phyloP scores from a whole-genome alignment of 2,113 vertebrate genomes.

The Siphamia tubifer region DNA sequence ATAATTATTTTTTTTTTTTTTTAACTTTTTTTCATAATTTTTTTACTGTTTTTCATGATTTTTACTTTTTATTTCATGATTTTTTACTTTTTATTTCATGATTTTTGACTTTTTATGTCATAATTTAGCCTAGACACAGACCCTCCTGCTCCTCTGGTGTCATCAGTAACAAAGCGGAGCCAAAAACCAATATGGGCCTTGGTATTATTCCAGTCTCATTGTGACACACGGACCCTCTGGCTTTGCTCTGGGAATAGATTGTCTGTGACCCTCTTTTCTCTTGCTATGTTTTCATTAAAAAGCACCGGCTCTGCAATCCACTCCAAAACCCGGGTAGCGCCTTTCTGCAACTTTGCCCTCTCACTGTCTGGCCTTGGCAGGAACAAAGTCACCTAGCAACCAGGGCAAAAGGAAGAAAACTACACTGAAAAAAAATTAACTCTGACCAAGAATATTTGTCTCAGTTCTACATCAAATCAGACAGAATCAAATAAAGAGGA shows the following conservation, averaged over 20 bases:
- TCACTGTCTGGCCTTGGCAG: conserved; percentile 46
- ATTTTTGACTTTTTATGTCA: too few relatives aligned
- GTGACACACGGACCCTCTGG: conserved; percentile 38
- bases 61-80: too few relatives aligned
- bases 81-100: too few relatives aligned
- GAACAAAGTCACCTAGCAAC: conserved; percentile 79
- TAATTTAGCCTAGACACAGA: neutral
- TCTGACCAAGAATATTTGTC: too few relatives aligned
- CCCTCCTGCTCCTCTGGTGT: conserved; percentile 23
- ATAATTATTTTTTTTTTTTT: too few relatives aligned
- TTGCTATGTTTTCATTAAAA: conserved; percentile 75
- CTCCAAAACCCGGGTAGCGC: conserved; percentile 22
- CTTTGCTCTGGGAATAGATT: conserved; percentile 52
- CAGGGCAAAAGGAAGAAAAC: conserved; percentile 33
- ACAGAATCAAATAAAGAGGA: too few relatives aligned
- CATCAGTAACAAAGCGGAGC: conserved; percentile 48
- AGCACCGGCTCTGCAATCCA: conserved; percentile 34
- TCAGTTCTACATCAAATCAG: too few relatives aligned
- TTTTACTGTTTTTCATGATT: too few relatives aligned
- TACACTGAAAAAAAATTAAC: conserved; percentile 41
- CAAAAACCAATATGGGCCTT: conserved; percentile 57
- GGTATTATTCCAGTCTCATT: conserved; percentile 44
- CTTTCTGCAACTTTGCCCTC: conserved; percentile 50
- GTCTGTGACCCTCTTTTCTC: conserved; percentile 55
- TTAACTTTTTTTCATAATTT: too few relatives aligned